A percentile compares a stretch with the other conserved stretches of the same genome.
Conservation (phyloP, 2,797 vertebrate genomes). For the Lerista edwardsae region DNA sequence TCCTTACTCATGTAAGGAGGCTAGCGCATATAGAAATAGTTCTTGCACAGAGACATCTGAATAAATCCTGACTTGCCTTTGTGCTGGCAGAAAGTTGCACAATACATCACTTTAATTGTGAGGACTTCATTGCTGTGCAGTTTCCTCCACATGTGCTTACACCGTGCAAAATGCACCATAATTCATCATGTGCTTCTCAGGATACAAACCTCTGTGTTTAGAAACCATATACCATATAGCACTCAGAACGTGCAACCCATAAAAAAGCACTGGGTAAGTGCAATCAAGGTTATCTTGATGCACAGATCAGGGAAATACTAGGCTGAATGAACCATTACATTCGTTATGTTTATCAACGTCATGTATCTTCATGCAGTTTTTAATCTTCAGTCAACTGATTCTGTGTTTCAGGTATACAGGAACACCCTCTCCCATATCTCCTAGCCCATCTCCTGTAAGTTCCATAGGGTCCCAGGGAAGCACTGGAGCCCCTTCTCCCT, state of each 20-base stretch:
- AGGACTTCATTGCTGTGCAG: no score
- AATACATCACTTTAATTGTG: no score
- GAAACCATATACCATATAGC: not conserved
- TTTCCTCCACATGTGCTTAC: no score
- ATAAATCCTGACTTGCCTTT: no score
- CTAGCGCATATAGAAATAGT: no score
- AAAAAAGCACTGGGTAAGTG: not conserved
- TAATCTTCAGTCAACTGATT: constrained; percentile 7
- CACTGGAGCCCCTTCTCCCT: constrained; percentile 77
- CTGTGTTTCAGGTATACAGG: constrained; percentile 80
- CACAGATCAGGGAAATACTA: not conserved
- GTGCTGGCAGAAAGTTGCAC: no score
- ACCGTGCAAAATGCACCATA: no score
- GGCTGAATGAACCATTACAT: not conserved
- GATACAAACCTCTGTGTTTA: not conserved
- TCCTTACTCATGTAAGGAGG: no score
- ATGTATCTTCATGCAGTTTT: not conserved
- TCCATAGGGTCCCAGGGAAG: constrained; percentile 83
- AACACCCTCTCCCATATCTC: constrained; percentile 83
- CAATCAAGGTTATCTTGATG: no score
- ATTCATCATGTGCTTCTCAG: no score
- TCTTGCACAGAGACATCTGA: no score
- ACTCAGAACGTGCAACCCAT: constrained; percentile 4
- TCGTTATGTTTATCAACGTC: not conserved
- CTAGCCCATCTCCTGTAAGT: constrained; percentile 83